Percentiles rank a stretch among this genome's conserved stretches.
Conservation (phyloP, 1,140 invertebrate genomes). For the Drosophila rhopaloa region DNA sequence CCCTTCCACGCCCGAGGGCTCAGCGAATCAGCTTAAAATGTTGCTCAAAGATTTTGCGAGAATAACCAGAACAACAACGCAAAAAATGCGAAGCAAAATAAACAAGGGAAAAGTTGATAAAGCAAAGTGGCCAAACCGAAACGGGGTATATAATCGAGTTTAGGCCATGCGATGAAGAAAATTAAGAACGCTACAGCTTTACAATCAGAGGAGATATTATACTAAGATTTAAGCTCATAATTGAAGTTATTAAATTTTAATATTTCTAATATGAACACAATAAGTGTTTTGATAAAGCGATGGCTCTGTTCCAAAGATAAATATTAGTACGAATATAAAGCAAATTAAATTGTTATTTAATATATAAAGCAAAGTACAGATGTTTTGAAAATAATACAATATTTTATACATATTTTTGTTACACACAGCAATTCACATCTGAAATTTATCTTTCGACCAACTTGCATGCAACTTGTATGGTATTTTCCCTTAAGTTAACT, state of each 20-base stretch:
- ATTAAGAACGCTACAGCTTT: constrained; percentile 12
- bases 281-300: no score
- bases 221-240: no score
- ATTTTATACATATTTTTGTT: no score
- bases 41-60: constrained; percentile 28
- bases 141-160: constrained; percentile 30
- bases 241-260: no score
- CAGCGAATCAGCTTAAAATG: constrained; percentile 68
- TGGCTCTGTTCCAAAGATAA: no score
- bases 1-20: not conserved
- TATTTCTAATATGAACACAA: no score
- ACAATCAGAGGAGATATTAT: not conserved
- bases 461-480: not conserved
- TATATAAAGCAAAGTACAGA: no score
- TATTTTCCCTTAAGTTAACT: not conserved
- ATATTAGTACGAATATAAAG: no score
- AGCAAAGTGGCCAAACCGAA: constrained; percentile 57
- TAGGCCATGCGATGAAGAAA: constrained; percentile 5
- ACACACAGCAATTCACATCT: no score
- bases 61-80: constrained; percentile 38
- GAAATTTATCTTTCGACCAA: no score
- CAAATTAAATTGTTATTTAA: no score
- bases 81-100: constrained; percentile 45
- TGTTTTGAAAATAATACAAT: no score
- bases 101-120: constrained; percentile 63